Evolutionary conservation across 2,797 vertebrate genomes (phyloP), one percentile per base, ranked within the genome.

Genomic region (Psittacula derbiana): DNA sequence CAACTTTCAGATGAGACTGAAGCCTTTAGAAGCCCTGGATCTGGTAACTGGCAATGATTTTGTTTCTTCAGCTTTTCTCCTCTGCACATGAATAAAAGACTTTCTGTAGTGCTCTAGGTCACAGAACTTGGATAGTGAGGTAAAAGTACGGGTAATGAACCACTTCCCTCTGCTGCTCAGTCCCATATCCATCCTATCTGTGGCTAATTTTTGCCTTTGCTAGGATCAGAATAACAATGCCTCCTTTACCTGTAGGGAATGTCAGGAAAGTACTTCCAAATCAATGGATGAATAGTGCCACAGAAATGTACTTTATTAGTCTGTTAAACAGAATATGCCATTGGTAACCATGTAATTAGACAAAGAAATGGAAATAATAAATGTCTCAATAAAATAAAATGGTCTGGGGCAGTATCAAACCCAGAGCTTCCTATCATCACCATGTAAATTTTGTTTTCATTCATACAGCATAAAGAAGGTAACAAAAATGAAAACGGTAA

Each of bases 351-450:
- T 6, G 24, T 78, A 87, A 85, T n/a, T 82, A 64, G 30, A 57
- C 30, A 85, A 94, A 88, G 33, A 84, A 89, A 89, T 64, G 8
- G 33, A 92, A 96, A 93, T 70, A 81, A 69, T 66, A 93, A 88
- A 81, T 38, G n/a, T 41, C 36, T 76, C 53, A 69, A 87, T 79
- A 70, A 83, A 91, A 88, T 43, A 92, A 60, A 86, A 84, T 40
- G 72, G 16, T 57, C 30, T 80, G 64, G 44, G 84, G 31, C 16
- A n/a, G n/a, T 53, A 86, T 65, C 71, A 93, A 84, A 76, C 23
- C 21, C 57, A 90, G 66, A 85, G 21, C 57, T 47, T 62, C 38
- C 66, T 69, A 94, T 55, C 57, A 31, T 33, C 46, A 57, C 27
- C n/a, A 75, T 18, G 5, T 66, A 84, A 75, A 72, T 81, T 80